These are phyloP conservation scores for Crocodylus rhombifer DNA, from an alignment of 2,797 vertebrate species.

Conservation along the genomic window DNA sequence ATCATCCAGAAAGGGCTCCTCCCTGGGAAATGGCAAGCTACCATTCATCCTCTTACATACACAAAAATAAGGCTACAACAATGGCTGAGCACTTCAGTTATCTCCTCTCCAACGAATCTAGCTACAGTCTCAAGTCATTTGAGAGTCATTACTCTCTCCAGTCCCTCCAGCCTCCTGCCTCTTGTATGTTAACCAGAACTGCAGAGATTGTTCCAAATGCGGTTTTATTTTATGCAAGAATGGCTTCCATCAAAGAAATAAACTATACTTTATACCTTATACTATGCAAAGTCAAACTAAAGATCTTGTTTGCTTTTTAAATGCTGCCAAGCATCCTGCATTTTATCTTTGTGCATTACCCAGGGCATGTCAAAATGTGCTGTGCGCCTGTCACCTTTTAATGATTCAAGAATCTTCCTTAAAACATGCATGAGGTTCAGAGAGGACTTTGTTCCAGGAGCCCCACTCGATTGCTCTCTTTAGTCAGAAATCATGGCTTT, in stretches of 20 bases:
- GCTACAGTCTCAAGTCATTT: conserved; percentile 43
- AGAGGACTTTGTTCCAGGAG: conserved; percentile 49
- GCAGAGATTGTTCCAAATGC: conserved; percentile 43
- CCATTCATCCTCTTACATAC: not conserved
- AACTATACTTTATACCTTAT: not conserved
- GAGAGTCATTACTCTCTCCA: conserved; percentile 9
- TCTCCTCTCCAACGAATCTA: not conserved
- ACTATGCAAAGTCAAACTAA: conserved; percentile 11
- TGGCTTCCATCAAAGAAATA: conserved; percentile 37
- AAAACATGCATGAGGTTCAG: conserved; percentile 59
- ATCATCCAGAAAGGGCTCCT: not conserved
- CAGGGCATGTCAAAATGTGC: not conserved
- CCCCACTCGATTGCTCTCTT: conserved; percentile 19
- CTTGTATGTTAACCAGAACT: not conserved
- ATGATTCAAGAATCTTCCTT: conserved; percentile 53
- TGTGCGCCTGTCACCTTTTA: not conserved
- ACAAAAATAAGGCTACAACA: conserved; percentile 30
- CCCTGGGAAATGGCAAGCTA: not conserved
- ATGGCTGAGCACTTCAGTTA: not conserved
- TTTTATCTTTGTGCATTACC: not conserved
- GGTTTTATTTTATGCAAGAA: conserved; percentile 46
- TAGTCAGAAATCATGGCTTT: conserved; percentile 41
- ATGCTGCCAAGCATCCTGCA: not conserved
- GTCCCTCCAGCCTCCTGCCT: not conserved
- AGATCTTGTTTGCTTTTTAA: conserved; percentile 39